A percentile compares a stretch with the other conserved stretches of the same genome.
Conservation (phyloP, 1,140 invertebrate species). For the Drosophila ironensis region DNA sequence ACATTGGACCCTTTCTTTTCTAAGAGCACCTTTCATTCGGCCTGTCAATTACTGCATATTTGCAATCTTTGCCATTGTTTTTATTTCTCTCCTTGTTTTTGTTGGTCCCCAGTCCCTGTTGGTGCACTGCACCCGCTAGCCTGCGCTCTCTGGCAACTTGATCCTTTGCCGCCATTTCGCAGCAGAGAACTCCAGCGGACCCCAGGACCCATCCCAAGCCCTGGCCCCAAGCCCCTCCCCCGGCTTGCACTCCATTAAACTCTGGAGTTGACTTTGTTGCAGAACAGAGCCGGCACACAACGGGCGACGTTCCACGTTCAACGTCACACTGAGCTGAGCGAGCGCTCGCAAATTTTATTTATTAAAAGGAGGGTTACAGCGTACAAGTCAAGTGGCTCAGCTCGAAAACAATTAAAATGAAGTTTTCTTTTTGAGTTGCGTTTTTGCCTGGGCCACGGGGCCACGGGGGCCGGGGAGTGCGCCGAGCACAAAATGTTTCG, state of each 20-base stretch:
- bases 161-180: conserved; percentile 78
- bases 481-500: conserved; percentile 25
- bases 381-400: conserved; percentile 76
- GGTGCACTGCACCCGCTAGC: conserved; percentile 12
- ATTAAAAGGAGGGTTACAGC: conserved; percentile 71
- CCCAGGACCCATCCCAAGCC: neutral
- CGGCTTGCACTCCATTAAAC: conserved; percentile 75
- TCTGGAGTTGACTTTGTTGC: conserved; percentile 76
- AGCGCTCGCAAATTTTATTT: conserved; percentile 70
- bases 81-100: conserved; percentile 28
- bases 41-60: conserved; percentile 14
- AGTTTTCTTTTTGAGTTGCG: conserved; percentile 52
- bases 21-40: conserved; percentile 20
- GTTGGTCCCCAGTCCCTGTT: conserved; percentile 15
- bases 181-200: conserved; percentile 46
- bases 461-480: neutral
- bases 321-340: conserved; percentile 19
- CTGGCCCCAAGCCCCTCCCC: conserved; percentile 2
- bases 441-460: conserved; percentile 27
- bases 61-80: conserved; percentile 32
- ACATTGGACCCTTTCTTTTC: no score
- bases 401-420: conserved; percentile 78
- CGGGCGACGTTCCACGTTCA: neutral
- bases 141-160: conserved; percentile 58
- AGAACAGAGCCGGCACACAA: neutral